Conservation (phyloP, 2,113 vertebrate genomes). For the Zapus hudsonius region DNA sequence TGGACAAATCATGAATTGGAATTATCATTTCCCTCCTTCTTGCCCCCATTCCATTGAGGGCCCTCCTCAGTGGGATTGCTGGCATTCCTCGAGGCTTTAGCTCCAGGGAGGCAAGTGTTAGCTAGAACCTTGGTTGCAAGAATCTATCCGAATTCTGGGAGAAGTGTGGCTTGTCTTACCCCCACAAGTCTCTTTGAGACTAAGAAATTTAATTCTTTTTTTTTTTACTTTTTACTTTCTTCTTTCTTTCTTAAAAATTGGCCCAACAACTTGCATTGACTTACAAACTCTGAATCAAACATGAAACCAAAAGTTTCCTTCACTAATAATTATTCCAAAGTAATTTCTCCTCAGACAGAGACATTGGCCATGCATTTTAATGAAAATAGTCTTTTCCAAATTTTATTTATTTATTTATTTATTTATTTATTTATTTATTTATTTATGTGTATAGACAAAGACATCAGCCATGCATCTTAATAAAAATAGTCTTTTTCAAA, state of each 20-base stretch:
- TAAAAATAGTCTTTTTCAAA: neutral
- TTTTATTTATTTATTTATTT: too few relatives aligned
- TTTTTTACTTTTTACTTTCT: neutral
- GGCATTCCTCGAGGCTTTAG: neutral
- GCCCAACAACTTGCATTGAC: neutral
- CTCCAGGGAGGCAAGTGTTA: neutral
- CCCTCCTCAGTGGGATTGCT: too few relatives aligned
- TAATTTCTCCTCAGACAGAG: neutral
- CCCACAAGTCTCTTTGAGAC: neutral
- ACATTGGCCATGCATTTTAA: neutral
- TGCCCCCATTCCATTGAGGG: too few relatives aligned
- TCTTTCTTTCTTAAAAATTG: too few relatives aligned
- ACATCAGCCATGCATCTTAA: neutral
- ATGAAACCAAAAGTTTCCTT: neutral
- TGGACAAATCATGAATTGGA: too few relatives aligned
- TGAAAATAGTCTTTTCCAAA: neutral
- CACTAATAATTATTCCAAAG: neutral
- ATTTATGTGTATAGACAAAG: neutral
- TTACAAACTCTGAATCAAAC: neutral
- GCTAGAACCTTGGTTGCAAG: neutral
- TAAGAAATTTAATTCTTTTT: constrained; percentile 1
- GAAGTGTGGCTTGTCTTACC: neutral
- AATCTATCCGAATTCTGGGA: neutral
- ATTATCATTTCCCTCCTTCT: too few relatives aligned
- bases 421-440: too few relatives aligned